These are phyloP conservation scores for Apis florea DNA, from an alignment of 1,140 invertebrate species.

Conservation along the genomic window DNA sequence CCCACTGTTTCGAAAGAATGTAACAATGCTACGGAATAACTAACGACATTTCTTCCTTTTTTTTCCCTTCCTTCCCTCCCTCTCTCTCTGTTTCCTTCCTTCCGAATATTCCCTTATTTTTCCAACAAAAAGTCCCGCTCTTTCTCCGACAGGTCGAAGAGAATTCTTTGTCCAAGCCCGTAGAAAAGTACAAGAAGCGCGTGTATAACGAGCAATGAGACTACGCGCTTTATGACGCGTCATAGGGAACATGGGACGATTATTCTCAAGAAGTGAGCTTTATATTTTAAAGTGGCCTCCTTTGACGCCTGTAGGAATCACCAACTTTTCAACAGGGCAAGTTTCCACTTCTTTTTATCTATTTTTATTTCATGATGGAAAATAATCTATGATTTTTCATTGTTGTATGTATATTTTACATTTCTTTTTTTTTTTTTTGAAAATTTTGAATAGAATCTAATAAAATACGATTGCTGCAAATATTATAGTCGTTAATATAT, in stretches of 20 bases:
- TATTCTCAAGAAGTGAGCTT: conserved; percentile 31
- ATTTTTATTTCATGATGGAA: not conserved
- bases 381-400: not conserved
- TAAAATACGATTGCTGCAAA: too few species aligned
- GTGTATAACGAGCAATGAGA: conserved; percentile 24
- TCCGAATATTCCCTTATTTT: conserved; percentile 4
- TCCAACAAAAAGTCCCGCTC: conserved; percentile 2
- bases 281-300: conserved; percentile 28
- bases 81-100: too few species aligned
- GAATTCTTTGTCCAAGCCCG: conserved; percentile 9
- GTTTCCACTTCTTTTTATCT: not conserved
- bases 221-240: not conserved
- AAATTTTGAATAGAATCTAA: too few species aligned
- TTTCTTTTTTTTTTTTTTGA: too few species aligned
- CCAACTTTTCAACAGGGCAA: not conserved
- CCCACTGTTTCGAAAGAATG: not conserved
- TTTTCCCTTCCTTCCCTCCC: too few species aligned
- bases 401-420: not conserved
- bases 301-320: not conserved
- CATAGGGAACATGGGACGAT: conserved; percentile 16
- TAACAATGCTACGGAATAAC: conserved; percentile 34
- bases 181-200: not conserved
- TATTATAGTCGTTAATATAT: too few species aligned
- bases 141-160: not conserved
- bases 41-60: not conserved